Conservation (phyloP, 1,140 invertebrate species). For the Euglossa dilemma region DNA sequence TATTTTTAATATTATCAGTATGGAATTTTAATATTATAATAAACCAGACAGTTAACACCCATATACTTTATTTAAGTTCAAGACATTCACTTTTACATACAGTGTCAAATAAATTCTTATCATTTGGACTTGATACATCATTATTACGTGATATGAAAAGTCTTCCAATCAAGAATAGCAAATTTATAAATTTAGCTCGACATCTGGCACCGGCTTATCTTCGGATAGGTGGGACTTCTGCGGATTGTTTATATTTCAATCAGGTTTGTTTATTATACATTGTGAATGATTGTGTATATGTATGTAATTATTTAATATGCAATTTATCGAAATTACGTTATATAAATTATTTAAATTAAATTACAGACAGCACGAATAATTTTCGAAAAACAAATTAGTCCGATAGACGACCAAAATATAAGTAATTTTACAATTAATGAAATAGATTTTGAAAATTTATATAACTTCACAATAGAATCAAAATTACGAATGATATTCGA, state of each 20-base stretch:
- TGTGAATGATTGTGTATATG: neutral
- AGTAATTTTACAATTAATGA: slow-evolving; percentile 77
- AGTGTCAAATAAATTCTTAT: slow-evolving; percentile 77
- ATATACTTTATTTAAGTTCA: slow-evolving; percentile 43
- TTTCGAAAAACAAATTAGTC: slow-evolving; percentile 38
- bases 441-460: slow-evolving; percentile 80
- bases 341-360: neutral
- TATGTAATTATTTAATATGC: neutral
- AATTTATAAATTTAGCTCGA: slow-evolving; percentile 83
- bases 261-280: slow-evolving; percentile 59
- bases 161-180: slow-evolving; percentile 73
- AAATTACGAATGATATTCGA: slow-evolving; percentile 86
- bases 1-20: slow-evolving; percentile 40
- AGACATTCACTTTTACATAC: slow-evolving; percentile 48
- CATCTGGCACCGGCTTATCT: slow-evolving; percentile 85
- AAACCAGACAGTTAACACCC: neutral
- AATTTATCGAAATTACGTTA: neutral
- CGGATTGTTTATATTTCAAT: slow-evolving; percentile 86
- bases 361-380: slow-evolving; percentile 15
- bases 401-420: slow-evolving; percentile 70
- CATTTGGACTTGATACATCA: slow-evolving; percentile 78
- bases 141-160: slow-evolving; percentile 71
- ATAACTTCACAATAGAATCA: slow-evolving; percentile 83
- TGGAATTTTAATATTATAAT: slow-evolving; percentile 26
- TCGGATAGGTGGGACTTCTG: slow-evolving; percentile 86